Evolutionary conservation across 1,140 invertebrate species (phyloP).

Genomic region (Zaprionus taronus): DNA sequence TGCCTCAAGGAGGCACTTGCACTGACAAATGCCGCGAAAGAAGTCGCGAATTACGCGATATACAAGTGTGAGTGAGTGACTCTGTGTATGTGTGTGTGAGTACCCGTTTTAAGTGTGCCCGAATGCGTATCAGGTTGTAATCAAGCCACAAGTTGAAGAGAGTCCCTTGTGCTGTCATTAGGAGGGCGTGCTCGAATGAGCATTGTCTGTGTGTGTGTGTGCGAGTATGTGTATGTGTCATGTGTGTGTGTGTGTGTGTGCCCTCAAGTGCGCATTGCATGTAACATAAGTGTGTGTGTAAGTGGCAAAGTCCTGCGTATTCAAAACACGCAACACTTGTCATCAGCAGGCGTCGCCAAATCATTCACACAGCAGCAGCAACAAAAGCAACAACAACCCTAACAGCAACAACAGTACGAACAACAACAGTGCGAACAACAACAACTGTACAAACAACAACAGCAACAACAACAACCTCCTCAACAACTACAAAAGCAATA

Average conservation of each 20-base stretch:
- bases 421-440: slow-evolving; percentile 22
- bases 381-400: slow-evolving; percentile 20
- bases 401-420: background rate
- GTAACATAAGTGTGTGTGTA: slow-evolving; percentile 26
- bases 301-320: slow-evolving; percentile 53
- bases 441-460: background rate
- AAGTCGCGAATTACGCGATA: background rate
- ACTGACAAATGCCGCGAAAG: background rate
- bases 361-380: slow-evolving; percentile 57
- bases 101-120: background rate
- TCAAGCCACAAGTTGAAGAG: slow-evolving; percentile 61
- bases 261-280: slow-evolving; percentile 22
- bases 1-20: background rate
- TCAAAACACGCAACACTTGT: slow-evolving; percentile 82
- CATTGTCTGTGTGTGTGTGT: slow-evolving; percentile 12
- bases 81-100: background rate
- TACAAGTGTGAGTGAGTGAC: no score
- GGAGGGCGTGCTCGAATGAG: slow-evolving; percentile 33
- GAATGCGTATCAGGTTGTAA: slow-evolving; percentile 43
- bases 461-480: background rate
- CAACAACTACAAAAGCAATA: slow-evolving; percentile 4
- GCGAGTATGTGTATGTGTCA: background rate
- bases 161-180: slow-evolving; percentile 67
- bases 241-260: slow-evolving; percentile 12
- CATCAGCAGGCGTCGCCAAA: slow-evolving; percentile 72